Percentiles rank a stretch among this genome's conserved stretches.
Conservation (phyloP, 1,140 invertebrate genomes). For the Caenorhabditis elegans region DNA sequence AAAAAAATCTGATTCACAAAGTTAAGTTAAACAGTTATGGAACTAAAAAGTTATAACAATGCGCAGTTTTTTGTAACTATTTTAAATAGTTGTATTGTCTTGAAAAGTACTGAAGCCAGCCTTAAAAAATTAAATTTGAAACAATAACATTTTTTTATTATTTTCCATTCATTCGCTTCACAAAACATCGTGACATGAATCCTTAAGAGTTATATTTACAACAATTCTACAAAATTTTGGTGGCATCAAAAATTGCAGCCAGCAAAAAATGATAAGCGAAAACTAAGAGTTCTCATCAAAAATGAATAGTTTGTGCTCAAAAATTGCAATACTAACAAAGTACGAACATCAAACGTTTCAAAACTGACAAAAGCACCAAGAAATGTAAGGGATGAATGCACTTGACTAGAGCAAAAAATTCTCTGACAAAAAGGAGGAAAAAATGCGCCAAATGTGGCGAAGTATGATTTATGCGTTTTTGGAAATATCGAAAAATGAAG, state of each 20-base stretch:
- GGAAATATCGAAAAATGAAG: background rate
- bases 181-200: too few relatives aligned
- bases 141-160: too few relatives aligned
- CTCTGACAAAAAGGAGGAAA: background rate
- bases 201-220: too few relatives aligned
- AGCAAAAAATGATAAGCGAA: background rate
- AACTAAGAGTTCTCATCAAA: background rate
- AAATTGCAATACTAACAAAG: background rate
- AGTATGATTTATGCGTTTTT: background rate
- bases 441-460: background rate
- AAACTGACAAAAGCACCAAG: background rate
- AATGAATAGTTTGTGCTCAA: background rate
- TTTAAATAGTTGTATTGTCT: too few relatives aligned
- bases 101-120: too few relatives aligned
- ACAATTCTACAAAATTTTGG: too few relatives aligned
- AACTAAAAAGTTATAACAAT: too few relatives aligned
- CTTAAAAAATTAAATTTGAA: too few relatives aligned
- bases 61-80: too few relatives aligned
- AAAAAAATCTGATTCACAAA: too few relatives aligned
- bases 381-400: background rate
- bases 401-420: background rate
- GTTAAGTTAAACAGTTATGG: too few relatives aligned
- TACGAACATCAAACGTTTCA: background rate
- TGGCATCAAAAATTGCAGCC: background rate
- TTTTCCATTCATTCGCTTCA: too few relatives aligned